Conservation (phyloP, 1,140 invertebrate genomes). For the Lucilia sericata region DNA sequence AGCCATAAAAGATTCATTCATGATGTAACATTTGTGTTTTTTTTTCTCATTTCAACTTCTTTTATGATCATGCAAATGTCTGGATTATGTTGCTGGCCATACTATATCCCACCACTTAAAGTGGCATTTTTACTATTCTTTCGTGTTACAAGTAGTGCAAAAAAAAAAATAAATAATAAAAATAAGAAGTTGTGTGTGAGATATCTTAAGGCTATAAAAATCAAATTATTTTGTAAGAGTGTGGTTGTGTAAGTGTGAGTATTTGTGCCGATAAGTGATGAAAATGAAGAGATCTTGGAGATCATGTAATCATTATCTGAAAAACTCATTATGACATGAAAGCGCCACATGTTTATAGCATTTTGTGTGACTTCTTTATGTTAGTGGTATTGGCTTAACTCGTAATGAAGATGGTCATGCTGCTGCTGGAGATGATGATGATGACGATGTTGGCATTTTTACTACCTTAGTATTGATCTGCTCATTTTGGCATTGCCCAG, state of each 20-base stretch:
- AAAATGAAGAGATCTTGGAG: constrained; percentile 17
- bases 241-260: no score
- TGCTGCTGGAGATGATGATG: background rate
- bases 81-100: background rate
- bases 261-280: background rate
- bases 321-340: constrained; percentile 38
- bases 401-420: constrained; percentile 1
- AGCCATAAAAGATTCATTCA: constrained; percentile 21
- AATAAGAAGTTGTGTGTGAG: background rate
- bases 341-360: constrained; percentile 29
- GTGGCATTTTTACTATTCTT: no score
- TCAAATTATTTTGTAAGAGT: constrained; percentile 30
- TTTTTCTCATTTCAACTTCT: background rate
- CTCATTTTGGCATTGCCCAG: constrained; percentile 34
- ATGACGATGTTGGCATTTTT: background rate
- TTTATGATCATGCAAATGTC: background rate
- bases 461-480: background rate
- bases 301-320: constrained; percentile 21
- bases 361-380: constrained; percentile 26
- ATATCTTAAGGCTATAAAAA: constrained; percentile 30
- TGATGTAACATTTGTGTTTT: background rate
- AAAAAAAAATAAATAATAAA: no score
- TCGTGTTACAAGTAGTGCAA: no score
- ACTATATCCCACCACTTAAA: no score
- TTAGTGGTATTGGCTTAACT: background rate